These are phyloP conservation scores for Scaptomyza caliginosa DNA, from an alignment of 2,888 invertebrate genomes.

Conservation along the genomic window DNA sequence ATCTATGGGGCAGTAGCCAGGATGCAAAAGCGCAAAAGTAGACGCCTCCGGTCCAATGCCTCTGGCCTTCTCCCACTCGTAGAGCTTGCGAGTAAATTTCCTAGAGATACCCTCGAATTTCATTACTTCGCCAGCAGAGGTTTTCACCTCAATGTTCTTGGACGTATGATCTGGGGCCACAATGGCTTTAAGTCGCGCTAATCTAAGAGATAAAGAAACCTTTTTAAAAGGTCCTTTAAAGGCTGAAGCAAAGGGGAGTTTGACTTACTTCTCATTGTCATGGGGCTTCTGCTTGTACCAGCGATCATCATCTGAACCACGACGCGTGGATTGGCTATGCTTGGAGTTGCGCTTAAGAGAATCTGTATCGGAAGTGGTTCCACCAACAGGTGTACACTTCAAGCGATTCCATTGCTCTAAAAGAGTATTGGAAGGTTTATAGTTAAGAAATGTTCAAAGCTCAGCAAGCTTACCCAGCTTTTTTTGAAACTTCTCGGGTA, in stretches of 20 bases:
- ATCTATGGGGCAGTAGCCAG: slow-evolving; percentile 85
- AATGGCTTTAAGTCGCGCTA: slow-evolving; percentile 85
- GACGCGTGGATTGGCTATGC: slow-evolving; percentile 65
- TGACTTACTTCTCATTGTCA: slow-evolving; percentile 87
- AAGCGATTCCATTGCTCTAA: slow-evolving; percentile 92
- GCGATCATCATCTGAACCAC: slow-evolving; percentile 82
- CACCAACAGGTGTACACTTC: slow-evolving; percentile 86
- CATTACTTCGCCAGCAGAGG: slow-evolving; percentile 90
- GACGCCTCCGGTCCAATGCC: slow-evolving; percentile 94
- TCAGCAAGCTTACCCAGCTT: slow-evolving; percentile 87
- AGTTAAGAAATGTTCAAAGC: not conserved
- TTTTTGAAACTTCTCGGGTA: slow-evolving; percentile 92
- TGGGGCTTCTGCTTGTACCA: slow-evolving; percentile 87
- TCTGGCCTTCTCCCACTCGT: slow-evolving; percentile 96
- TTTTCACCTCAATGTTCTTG: slow-evolving; percentile 92
- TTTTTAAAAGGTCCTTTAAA: not conserved
- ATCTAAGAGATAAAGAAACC: slow-evolving; percentile 50
- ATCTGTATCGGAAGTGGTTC: slow-evolving; percentile 83
- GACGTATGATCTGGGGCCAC: slow-evolving; percentile 85
- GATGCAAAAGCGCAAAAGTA: slow-evolving; percentile 91
- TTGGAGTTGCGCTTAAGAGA: slow-evolving; percentile 78
- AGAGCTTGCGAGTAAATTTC: slow-evolving; percentile 94
- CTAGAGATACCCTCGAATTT: slow-evolving; percentile 94
- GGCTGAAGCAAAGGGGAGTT: too few relatives aligned
- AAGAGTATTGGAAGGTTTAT: slow-evolving; percentile 11